Evolutionary conservation across 2,113 vertebrate genomes (phyloP).

Genomic region (Platycercus adscitus): DNA sequence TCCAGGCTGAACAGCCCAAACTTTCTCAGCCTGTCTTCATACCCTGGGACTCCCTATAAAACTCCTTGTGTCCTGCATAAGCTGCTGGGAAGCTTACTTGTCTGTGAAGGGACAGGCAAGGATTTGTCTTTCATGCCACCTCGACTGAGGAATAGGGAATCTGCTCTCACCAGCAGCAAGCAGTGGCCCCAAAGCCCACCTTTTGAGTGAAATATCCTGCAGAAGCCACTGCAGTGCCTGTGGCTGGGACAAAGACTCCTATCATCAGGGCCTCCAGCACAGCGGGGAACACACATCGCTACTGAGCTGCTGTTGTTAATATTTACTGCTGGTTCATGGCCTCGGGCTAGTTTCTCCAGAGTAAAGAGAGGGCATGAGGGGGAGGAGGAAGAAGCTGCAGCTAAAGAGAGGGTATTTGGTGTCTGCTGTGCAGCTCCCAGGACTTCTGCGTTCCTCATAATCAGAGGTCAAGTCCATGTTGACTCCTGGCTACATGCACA

Average conservation of each 20-base stretch:
- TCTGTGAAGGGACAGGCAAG: neutral
- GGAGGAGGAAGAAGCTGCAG: neutral
- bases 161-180: neutral
- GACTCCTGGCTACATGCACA: neutral
- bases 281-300: neutral
- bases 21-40: neutral
- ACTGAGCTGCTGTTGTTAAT: neutral
- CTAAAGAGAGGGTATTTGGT: neutral
- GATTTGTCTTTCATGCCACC: neutral
- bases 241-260: neutral
- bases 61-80: no score
- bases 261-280: neutral
- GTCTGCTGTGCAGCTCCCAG: neutral
- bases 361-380: neutral
- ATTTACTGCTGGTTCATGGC: neutral
- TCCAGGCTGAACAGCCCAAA: neutral
- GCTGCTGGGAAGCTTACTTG: neutral
- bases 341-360: neutral
- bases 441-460: neutral
- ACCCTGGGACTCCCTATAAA: neutral
- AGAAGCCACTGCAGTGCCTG: neutral
- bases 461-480: neutral
- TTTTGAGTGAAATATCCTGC: neutral
- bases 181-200: fast-evolving
- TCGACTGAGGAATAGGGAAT: neutral